Evolutionary conservation across 2,888 invertebrate species (phyloP), one percentile per base, ranked within the genome.

Genomic region (Anorthoa munda): DNA sequence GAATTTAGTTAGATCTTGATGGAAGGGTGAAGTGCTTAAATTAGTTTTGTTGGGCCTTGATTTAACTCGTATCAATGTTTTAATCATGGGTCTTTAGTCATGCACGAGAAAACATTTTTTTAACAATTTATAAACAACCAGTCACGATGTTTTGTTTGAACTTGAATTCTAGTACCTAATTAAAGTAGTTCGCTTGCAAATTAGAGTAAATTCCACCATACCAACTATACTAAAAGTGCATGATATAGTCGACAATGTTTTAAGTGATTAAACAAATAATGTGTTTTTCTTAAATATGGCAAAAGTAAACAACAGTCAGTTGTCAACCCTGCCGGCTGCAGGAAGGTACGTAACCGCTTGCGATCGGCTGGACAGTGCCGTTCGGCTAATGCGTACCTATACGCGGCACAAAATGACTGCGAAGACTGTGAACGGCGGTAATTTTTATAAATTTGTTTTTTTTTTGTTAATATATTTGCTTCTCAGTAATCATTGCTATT

Each of bases 381-480:
- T 91, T 92, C 88, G 82, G 79, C 92, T 93, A 93, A 93, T 94
- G 89, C 91, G 89, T 92, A 93, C 92, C 89, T 93, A 92, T 89
- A 90, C 79, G 79, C 83, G 82, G 80, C 63, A 77, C 66, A 74
- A 53, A 65, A 66, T 46, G 39, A 78, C 86, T 75, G 78, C 77
- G 7, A 3, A 45, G 55, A 87, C 85, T 88, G 11, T 7, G 75
- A 69, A 89, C 81, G 75, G 72, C 13, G 21, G 58, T 7, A 9
- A 60, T 67, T 66, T 66, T 64, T 21, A 4, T 0, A 23, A 15
- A 11, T 23, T 4, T 53, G 23, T 46, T 7, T 23, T 26, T 7
- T 23, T 26, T 67, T 53, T 46, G 2, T 58, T 48, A 7, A 15
- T 2, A 7, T 7, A 0, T 39, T 39, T 51, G 26, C n/a, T 39